Conservation (phyloP, 1,140 invertebrate genomes). For the Pollicipes pollicipes region DNA sequence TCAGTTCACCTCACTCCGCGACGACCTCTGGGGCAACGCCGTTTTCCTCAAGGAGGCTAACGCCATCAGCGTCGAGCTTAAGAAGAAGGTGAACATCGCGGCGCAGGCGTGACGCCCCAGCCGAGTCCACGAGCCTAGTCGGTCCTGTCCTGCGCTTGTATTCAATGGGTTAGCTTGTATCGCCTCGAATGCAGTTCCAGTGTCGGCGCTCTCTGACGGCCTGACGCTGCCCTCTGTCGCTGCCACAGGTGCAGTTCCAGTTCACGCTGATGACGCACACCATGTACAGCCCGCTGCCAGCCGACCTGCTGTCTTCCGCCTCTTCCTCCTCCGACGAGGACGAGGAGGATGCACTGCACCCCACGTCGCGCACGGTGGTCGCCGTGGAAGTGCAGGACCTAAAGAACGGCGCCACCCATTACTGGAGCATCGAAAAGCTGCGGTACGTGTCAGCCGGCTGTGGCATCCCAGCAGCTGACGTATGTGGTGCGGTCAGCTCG, state of each 20-base stretch:
- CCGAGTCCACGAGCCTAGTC: too few species aligned
- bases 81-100: conserved; percentile 59
- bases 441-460: conserved; percentile 53
- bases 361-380: conserved; percentile 74
- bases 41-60: conserved; percentile 99
- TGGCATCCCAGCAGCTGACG: neutral
- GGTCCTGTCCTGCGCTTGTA: too few species aligned
- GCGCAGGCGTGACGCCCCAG: too few species aligned
- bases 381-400: conserved; percentile 98
- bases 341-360: conserved; percentile 47
- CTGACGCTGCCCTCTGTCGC: too few species aligned
- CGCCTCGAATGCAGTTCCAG: too few species aligned
- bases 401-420: conserved; percentile 96
- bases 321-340: conserved; percentile 21
- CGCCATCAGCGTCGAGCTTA: conserved; percentile 95
- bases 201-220: too few species aligned
- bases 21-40: conserved; percentile 98
- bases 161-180: too few species aligned
- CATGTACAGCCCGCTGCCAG: conserved; percentile 82
- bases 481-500: neutral
- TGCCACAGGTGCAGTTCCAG: conserved; percentile 85
- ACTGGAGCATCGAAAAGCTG: conserved; percentile 95
- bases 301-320: conserved; percentile 46
- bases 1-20: conserved; percentile 89
- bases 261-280: conserved; percentile 95